phyloP scores from a whole-genome alignment of 2,113 vertebrate species.

The Lophotis ruficrista region DNA sequence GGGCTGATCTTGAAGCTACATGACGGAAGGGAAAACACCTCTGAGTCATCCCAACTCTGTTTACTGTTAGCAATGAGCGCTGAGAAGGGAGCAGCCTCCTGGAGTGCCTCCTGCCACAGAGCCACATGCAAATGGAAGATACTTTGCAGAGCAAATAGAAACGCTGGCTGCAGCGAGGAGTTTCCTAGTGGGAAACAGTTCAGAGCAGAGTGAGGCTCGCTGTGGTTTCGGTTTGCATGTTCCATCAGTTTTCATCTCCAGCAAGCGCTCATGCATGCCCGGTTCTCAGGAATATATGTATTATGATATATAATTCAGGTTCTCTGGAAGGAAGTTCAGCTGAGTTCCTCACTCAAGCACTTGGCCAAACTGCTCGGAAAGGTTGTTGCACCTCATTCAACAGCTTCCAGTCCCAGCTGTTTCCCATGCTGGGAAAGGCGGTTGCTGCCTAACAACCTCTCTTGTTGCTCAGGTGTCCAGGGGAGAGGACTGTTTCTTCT shows the following conservation, averaged over 20 bases:
- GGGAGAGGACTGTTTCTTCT: neutral
- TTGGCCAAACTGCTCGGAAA: neutral
- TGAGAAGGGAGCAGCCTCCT: neutral
- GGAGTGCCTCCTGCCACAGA: neutral
- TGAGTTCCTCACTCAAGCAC: neutral
- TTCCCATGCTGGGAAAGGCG: neutral
- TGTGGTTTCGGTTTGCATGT: neutral
- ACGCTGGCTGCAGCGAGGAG: neutral
- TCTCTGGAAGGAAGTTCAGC: neutral
- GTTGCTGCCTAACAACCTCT: neutral
- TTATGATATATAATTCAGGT: neutral
- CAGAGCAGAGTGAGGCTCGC: neutral
- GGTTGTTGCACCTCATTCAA: neutral
- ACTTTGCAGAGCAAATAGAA: neutral
- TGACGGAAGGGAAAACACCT: neutral
- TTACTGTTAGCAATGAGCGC: neutral
- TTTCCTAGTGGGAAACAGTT: neutral
- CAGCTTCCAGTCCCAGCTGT: neutral
- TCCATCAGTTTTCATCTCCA: neutral
- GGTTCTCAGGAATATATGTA: neutral
- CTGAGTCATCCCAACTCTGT: neutral
- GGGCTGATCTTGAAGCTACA: neutral
- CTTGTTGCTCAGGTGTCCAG: neutral
- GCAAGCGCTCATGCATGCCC: accelerated
- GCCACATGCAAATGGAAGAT: neutral